A percentile compares a stretch with the other conserved stretches of the same genome.
Evolutionary conservation across 1,140 invertebrate genomes (phyloP).

Genomic region (Diorhabda elongata): DNA sequence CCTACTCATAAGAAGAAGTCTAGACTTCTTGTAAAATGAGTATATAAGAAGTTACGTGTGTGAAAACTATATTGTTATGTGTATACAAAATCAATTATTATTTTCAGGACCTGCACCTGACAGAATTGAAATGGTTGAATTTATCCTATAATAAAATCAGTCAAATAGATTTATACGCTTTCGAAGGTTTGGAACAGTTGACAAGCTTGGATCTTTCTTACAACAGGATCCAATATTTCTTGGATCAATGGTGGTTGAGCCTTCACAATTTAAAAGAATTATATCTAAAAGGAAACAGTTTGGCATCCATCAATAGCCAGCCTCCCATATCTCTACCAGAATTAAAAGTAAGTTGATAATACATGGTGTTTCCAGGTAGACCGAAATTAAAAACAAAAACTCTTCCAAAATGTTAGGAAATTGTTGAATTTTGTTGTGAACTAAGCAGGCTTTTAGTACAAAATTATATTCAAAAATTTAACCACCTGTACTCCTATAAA

Average conservation of each 20-base stretch:
- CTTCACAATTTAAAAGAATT: slow-evolving; percentile 28
- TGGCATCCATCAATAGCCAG: slow-evolving; percentile 24
- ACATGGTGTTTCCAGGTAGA: too few species aligned
- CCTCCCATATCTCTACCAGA: slow-evolving; percentile 23
- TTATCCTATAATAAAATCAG: slow-evolving; percentile 33
- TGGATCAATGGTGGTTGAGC: slow-evolving; percentile 29
- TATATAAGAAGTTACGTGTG: too few species aligned
- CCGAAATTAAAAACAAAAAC: too few species aligned
- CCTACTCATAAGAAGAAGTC: too few species aligned
- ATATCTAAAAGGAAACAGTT: slow-evolving; percentile 35
- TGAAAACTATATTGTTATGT: too few species aligned
- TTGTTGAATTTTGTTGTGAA: too few species aligned
- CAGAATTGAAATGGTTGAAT: slow-evolving; percentile 33
- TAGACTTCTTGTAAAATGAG: too few species aligned
- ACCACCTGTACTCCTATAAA: too few species aligned
- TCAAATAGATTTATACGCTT: slow-evolving; percentile 33
- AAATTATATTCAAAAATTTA: too few species aligned
- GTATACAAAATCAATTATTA: not conserved
- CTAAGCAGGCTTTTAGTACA: too few species aligned
- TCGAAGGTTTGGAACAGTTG: slow-evolving; percentile 29
- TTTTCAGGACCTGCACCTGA: slow-evolving; percentile 32
- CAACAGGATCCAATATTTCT: slow-evolving; percentile 34
- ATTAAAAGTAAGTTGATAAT: slow-evolving; percentile 26
- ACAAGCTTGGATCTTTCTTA: slow-evolving; percentile 37
- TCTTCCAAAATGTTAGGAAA: too few species aligned